Evolutionary conservation across 2,113 vertebrate genomes (phyloP).

Genomic region (Uria aalge): DNA sequence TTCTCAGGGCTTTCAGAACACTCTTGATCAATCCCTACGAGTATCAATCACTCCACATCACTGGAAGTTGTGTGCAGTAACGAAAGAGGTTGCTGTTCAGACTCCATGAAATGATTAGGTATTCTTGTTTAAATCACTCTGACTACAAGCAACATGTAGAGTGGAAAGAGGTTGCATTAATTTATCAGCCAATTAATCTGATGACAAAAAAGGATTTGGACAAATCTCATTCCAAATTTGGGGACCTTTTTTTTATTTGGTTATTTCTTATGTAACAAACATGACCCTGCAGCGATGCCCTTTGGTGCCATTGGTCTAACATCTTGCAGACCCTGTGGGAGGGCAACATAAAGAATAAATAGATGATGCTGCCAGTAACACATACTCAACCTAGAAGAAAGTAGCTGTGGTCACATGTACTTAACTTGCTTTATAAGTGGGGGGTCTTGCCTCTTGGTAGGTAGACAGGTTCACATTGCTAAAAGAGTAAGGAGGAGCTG

Average conservation of each 20-base stretch:
- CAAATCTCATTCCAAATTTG: background rate
- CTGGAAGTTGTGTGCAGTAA: background rate
- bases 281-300: background rate
- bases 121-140: background rate
- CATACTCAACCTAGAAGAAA: background rate
- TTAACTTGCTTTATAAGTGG: background rate
- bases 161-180: background rate
- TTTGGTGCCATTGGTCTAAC: background rate
- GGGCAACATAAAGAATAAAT: background rate
- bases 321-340: background rate
- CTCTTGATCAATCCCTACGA: background rate
- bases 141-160: background rate
- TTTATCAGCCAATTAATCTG: background rate
- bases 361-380: background rate
- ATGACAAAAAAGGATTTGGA: background rate
- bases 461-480: background rate
- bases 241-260: background rate
- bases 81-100: background rate
- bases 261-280: background rate
- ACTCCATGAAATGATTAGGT: background rate
- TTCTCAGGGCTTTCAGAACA: background rate
- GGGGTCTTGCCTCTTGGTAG: background rate
- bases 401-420: background rate
- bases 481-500: background rate
- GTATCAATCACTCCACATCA: background rate